Base-by-base conservation (phyloP, 2,888 invertebrate genomes). In the Gymnocheta viridis region DNA sequence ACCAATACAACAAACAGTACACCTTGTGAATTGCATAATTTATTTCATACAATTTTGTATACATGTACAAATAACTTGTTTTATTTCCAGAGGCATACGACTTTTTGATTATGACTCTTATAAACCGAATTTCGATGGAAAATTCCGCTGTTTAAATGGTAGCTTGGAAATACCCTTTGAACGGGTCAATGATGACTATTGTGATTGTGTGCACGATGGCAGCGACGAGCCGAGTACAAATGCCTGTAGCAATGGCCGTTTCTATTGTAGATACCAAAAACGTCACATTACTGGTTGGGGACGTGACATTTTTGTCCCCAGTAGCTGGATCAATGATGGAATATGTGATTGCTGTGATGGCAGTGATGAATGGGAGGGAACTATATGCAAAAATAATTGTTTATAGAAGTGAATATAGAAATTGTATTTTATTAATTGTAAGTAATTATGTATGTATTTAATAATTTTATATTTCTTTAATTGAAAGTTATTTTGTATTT, bases 291-390 rank as follows among this genome's bases (percentile, higher is more conserved):
- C 92, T 6, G 92, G 92, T 0, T 86, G 90, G 51, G 91, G 91
- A 19, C 89, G 87, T 67, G 91, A 91, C 62, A 88, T 92, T 51
- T 90, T 87, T 79, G 93, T 97, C 86, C 94, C 96, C 10, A 96
- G 98, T 1, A 95, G 95, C 85, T 94, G 96, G 89, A 96, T 99
- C 0, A 98, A 98, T 92, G 98, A 99, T 93, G 97, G 97, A 7
- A 95, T 98, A 86, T 98, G 98, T 93, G 98, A 98, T 91, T 98
- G 98, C 89, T 97, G 97, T 91, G 97, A 97, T 92, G 97, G 97
- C n/a, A 96, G 96, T 58, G 97, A 97, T 91, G 97, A 97, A 91
- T 96, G 95, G 95, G 86, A 86, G 49, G 89, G 89, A 32, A 86
- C 85, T 66, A 80, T 82, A 49, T 91, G 91, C 85, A 87, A 77